Evolutionary conservation across 2,797 vertebrate genomes (phyloP).

Genomic region (Ciconia nigra): DNA sequence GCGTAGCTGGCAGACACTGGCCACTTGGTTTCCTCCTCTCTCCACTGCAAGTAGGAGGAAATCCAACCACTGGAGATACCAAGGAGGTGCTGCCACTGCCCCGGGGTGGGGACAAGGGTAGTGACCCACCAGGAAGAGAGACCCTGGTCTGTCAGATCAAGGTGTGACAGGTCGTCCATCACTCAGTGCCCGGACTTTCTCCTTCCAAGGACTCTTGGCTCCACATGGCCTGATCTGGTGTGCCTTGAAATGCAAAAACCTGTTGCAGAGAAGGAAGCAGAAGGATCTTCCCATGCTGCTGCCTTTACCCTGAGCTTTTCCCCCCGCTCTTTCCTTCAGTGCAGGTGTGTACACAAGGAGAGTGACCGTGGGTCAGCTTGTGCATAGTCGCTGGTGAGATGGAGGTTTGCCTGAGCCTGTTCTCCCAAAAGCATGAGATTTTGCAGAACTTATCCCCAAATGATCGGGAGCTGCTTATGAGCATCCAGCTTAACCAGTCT

Average conservation of each 20-base stretch:
- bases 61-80: background rate
- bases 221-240: background rate
- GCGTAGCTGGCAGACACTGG: background rate
- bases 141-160: background rate
- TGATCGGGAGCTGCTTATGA: background rate
- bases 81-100: background rate
- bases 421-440: background rate
- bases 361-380: background rate
- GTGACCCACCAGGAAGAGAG: background rate
- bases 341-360: background rate
- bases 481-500: background rate
- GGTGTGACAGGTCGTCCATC: background rate
- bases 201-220: background rate
- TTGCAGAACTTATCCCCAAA: background rate
- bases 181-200: background rate
- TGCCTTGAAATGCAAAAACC: background rate
- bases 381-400: accelerated
- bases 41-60: background rate
- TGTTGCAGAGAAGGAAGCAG: background rate
- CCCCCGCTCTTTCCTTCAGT: background rate
- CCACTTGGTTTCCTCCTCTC: background rate
- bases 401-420: background rate
- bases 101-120: accelerated
- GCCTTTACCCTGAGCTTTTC: background rate
- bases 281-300: background rate